Evolutionary conservation across 2,888 invertebrate genomes (phyloP).

Genomic region (Spilarctia lutea): DNA sequence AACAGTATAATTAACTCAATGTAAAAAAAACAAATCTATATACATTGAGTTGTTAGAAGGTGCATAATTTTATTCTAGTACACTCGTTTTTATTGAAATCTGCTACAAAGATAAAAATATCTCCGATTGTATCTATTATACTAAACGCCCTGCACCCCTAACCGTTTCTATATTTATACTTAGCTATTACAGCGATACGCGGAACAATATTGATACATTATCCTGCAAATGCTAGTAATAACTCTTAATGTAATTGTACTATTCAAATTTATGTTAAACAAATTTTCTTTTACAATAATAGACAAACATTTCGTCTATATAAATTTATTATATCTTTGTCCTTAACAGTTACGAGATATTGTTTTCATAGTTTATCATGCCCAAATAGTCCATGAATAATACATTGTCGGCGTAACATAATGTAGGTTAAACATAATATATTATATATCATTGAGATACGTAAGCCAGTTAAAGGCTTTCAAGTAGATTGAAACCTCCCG

Average conservation of each 20-base stretch:
- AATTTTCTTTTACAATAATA: conserved; percentile 51
- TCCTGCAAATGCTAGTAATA: conserved; percentile 6
- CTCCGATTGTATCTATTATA: not conserved
- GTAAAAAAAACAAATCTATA: no score
- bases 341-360: conserved; percentile 50
- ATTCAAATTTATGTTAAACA: conserved; percentile 38
- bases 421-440: conserved; percentile 57
- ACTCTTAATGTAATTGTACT: conserved; percentile 18
- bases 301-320: conserved; percentile 54
- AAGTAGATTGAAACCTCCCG: conserved; percentile 71
- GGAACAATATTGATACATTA: not conserved
- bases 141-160: not conserved
- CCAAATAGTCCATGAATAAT: conserved; percentile 72
- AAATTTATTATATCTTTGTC: conserved; percentile 50
- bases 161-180: not conserved
- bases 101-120: not conserved
- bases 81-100: not conserved
- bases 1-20: no score
- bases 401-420: conserved; percentile 64
- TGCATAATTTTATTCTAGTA: not conserved
- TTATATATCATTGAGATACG: conserved; percentile 45
- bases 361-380: conserved; percentile 56
- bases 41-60: not conserved
- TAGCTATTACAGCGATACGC: not conserved
- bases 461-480: conserved; percentile 65